Conservation (phyloP, 2,888 invertebrate species). For the Drosophila dives region DNA sequence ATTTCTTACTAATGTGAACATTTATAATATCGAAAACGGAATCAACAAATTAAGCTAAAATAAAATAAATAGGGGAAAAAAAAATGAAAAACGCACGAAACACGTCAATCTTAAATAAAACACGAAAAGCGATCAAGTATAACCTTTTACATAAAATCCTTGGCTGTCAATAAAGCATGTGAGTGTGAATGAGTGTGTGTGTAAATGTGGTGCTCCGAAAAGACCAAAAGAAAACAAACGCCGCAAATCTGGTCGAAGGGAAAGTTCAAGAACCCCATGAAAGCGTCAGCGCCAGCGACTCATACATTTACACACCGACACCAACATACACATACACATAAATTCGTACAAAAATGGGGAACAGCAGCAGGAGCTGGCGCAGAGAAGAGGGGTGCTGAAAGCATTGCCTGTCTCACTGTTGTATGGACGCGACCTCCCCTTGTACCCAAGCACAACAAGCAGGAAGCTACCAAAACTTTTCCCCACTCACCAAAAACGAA, state of each 20-base stretch:
- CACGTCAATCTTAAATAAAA: slow-evolving; percentile 22
- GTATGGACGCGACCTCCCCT: slow-evolving; percentile 28
- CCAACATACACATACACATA: background rate
- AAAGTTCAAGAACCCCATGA: slow-evolving; percentile 81
- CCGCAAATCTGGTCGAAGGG: slow-evolving; percentile 44
- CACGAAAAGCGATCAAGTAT: slow-evolving; percentile 35
- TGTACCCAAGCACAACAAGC: background rate
- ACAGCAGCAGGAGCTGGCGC: background rate
- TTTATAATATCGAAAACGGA: slow-evolving; percentile 16
- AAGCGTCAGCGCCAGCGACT: slow-evolving; percentile 51
- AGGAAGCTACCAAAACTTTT: slow-evolving; percentile 18
- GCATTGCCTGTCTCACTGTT: slow-evolving; percentile 61
- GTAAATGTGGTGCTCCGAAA: slow-evolving; percentile 10
- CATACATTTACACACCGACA: slow-evolving; percentile 23
- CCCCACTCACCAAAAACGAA: slow-evolving; percentile 61
- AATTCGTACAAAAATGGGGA: slow-evolving; percentile 1
- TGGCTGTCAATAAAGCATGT: slow-evolving; percentile 19
- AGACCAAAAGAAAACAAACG: slow-evolving; percentile 55
- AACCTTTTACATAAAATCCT: slow-evolving; percentile 40
- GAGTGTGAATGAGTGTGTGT: background rate
- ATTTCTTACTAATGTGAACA: background rate
- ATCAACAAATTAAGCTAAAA: slow-evolving; percentile 39
- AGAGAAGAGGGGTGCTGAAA: slow-evolving; percentile 4
- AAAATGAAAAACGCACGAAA: slow-evolving; percentile 6
- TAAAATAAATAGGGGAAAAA: background rate